A percentile compares a stretch with the other conserved stretches of the same genome.
Evolutionary conservation across 2,113 vertebrate species (phyloP).

Genomic region (Andinoacara biseriatus): DNA sequence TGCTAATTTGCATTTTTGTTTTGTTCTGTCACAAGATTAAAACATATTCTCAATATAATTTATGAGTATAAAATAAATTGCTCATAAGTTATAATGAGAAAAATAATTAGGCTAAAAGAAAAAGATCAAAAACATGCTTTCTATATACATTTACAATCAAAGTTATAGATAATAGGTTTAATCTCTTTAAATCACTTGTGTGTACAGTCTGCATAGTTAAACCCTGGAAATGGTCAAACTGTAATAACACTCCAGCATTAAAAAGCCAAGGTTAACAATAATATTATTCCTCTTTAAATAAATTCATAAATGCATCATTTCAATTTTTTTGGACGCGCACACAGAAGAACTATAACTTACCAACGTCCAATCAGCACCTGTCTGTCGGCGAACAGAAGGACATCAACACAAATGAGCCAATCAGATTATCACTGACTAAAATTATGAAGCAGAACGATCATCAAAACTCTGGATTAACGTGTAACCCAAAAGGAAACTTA

Average conservation of each 20-base stretch:
- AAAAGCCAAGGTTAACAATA: background rate
- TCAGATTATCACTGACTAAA: background rate
- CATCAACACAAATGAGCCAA: background rate
- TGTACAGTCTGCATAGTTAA: background rate
- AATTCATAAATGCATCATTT: too few species aligned
- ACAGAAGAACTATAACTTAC: too few species aligned
- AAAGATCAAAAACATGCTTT: background rate
- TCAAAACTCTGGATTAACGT: too few species aligned
- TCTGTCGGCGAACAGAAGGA: too few species aligned
- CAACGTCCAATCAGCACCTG: too few species aligned
- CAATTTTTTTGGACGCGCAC: too few species aligned
- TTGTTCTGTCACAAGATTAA: too few species aligned
- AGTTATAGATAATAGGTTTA: background rate
- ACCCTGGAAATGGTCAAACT: background rate
- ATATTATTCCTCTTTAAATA: background rate
- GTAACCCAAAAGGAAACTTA: background rate
- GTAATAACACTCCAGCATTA: background rate
- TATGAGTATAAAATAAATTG: background rate
- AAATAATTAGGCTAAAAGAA: background rate
- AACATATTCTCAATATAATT: too few species aligned
- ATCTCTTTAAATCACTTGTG: background rate
- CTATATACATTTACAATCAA: background rate
- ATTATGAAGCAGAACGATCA: background rate
- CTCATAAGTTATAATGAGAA: background rate
- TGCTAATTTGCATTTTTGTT: too few species aligned